A percentile compares a stretch with the other conserved stretches of the same genome.
Conservation (phyloP, 2,113 vertebrate species). For the Nymphicus hollandicus region DNA sequence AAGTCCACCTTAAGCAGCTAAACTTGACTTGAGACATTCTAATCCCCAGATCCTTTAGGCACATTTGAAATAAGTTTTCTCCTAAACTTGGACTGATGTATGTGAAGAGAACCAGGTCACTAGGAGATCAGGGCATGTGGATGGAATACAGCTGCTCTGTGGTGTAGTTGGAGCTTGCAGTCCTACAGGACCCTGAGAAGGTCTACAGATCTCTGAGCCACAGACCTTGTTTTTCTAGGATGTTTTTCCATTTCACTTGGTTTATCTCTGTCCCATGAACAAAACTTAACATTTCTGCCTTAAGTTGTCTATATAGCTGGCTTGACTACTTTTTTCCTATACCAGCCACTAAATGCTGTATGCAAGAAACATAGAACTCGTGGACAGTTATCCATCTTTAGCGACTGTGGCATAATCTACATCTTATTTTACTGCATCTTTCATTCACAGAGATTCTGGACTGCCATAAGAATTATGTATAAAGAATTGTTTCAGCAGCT, state of each 20-base stretch:
- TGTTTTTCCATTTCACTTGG: background rate
- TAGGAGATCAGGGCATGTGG: background rate
- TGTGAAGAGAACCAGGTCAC: background rate
- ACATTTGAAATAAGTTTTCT: background rate
- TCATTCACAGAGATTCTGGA: background rate
- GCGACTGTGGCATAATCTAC: background rate
- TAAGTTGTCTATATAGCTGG: background rate
- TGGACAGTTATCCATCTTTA: background rate
- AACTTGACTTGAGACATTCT: background rate
- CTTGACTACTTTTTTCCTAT: background rate
- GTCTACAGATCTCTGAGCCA: background rate
- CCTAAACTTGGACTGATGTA: background rate
- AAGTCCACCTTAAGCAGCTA: background rate
- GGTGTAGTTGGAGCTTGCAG: background rate
- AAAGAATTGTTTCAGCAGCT: background rate
- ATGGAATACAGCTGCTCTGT: background rate
- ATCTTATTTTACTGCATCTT: background rate
- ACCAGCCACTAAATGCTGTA: background rate
- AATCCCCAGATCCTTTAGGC: background rate
- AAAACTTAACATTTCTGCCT: background rate
- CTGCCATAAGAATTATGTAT: background rate
- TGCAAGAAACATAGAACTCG: background rate
- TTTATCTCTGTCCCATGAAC: background rate
- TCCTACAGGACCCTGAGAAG: background rate
- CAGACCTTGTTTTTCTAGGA: background rate